Evolutionary conservation across 2,113 vertebrate species (phyloP).

Genomic region (Furnarius figulus): DNA sequence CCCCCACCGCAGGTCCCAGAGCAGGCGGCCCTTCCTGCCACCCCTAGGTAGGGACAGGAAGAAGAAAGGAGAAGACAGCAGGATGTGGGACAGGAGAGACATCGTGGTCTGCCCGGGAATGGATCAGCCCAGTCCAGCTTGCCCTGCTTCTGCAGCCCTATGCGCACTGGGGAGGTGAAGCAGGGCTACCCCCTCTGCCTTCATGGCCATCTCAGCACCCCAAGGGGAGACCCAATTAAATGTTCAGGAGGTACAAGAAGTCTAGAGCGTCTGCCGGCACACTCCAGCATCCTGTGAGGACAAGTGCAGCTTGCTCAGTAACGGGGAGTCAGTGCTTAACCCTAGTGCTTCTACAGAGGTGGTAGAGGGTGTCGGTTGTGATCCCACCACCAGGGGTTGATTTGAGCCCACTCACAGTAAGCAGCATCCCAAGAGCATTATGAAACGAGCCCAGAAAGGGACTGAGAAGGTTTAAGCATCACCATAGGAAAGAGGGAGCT

Average conservation of each 20-base stretch:
- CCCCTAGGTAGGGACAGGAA: background rate
- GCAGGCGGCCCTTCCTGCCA: background rate
- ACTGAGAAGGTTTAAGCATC: background rate
- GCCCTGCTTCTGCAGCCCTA: background rate
- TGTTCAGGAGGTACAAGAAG: background rate
- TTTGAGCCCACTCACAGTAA: background rate
- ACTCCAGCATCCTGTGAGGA: background rate
- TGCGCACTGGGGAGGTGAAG: accelerated
- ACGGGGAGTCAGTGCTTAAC: background rate
- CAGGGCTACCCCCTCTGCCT: background rate
- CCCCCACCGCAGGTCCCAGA: accelerated
- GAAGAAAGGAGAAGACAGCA: background rate
- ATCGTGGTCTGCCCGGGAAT: accelerated
- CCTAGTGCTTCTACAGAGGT: background rate
- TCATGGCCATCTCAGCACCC: accelerated
- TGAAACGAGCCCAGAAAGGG: background rate
- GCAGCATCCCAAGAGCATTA: background rate
- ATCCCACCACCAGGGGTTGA: background rate
- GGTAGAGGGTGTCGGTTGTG: background rate
- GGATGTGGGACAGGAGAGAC: background rate
- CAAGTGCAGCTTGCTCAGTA: background rate
- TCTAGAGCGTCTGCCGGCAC: background rate
- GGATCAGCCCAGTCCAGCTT: background rate
- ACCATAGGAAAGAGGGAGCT: background rate
- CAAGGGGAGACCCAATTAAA: background rate